Percentiles rank a stretch among this genome's conserved stretches.
phyloP scores from a whole-genome alignment of 2,888 invertebrate species.

The Volucella bombylans region DNA sequence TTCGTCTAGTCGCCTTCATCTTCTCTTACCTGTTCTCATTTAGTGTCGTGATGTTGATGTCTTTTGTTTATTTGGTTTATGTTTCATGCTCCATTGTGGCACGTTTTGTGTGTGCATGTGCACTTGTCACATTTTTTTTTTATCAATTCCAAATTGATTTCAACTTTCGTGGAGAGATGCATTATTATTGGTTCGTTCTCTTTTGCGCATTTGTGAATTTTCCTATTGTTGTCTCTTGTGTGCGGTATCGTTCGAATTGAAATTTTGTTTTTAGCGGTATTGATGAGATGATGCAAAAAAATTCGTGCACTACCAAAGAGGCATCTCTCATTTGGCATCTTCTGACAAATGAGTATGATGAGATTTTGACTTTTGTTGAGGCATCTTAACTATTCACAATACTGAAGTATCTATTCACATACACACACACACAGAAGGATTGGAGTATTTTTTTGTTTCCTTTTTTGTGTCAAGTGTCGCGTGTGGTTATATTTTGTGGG shows the following conservation, averaged over 20 bases:
- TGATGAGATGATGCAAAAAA: constrained; percentile 28
- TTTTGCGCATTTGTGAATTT: constrained; percentile 37
- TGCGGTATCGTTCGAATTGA: constrained; percentile 24
- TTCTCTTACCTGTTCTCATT: constrained; percentile 8
- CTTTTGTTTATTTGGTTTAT: constrained; percentile 25
- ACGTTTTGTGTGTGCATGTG: neutral
- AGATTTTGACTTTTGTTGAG: constrained; percentile 46
- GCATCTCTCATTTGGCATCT: no score
- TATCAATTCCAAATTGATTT: constrained; percentile 48
- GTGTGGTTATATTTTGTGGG: constrained; percentile 32
- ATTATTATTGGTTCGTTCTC: constrained; percentile 60
- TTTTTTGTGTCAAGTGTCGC: constrained; percentile 58
- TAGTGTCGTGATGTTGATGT: no score
- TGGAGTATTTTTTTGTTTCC: constrained; percentile 1
- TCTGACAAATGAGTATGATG: constrained; percentile 31
- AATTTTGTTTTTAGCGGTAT: constrained; percentile 51
- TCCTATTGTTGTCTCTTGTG: constrained; percentile 36
- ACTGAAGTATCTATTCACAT: neutral
- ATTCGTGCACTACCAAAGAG: constrained; percentile 15
- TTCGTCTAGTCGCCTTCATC: neutral
- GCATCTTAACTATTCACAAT: neutral
- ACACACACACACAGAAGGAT: neutral
- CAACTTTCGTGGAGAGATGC: constrained; percentile 14
- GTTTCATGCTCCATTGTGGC: no score
- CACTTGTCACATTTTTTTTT: constrained; percentile 53